Base-by-base conservation (phyloP, 2,113 vertebrate genomes). In the Sorex araneus region DNA sequence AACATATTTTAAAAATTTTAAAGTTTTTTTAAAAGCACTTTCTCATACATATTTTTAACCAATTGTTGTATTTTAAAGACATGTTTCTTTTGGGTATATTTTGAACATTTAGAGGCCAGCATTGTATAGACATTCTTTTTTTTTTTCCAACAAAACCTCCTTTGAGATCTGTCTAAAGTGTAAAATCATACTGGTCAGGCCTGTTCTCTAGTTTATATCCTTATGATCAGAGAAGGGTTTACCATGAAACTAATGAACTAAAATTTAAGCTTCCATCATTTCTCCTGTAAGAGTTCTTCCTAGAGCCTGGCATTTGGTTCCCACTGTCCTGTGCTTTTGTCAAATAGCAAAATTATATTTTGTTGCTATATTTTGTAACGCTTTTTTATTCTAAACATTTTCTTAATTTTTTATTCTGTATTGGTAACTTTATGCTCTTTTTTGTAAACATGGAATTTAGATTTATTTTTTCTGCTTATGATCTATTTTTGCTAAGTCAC, bases 1-100 rank as follows among this genome's bases (percentile, higher is more conserved):
- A 90, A 63, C 13, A 63, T 10, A 74, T 57, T n/a, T 32, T 36
- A 2, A 21, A 25, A 89, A 40, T 50, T 81, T 84, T n/a, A 0
- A 40, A 76, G n/a, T n/a, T 60, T 19, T 66, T 93, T 75, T 67
- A 47, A 92, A 92, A 76, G n/a, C 10, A 77, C 28, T 66, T 91
- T 77, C 15, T 18, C 47, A 10, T n/a, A 10, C 18, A 81, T 30
- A 3, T 47, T 84, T 16, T 50, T 87, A 89, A 54, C 69, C 28
- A 74, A 76, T 28, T 85, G 7, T 40, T 40, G 3, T 9, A 45
- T 45, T 45, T 71, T 54, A n/a, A 40, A 70, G 67, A 70, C 13
- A 50, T 12, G 19, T 16, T 54, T 77, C 2, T 89, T 79, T 28
- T 34, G 50, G 64, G 40, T 10, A 21, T 3, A 16, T 47, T 70